These are phyloP conservation scores for Pelodytes ibericus DNA, from an alignment of 2,797 vertebrate species.

Conservation along the genomic window DNA sequence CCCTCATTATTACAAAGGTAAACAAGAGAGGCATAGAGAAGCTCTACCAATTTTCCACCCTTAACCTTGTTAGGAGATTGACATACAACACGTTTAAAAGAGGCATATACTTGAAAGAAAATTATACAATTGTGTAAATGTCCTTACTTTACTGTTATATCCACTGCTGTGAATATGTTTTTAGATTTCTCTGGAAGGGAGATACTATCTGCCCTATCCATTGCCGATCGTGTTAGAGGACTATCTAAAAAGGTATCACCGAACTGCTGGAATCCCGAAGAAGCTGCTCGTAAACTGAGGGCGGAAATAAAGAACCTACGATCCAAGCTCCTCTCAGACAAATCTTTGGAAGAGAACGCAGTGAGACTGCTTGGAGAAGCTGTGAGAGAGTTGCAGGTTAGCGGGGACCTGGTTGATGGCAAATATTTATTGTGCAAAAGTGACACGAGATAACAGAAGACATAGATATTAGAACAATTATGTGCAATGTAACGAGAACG, in stretches of 20 bases:
- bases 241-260: conserved; percentile 66
- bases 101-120: no score
- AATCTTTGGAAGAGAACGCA: conserved; percentile 54
- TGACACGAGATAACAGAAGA: no score
- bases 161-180: background rate
- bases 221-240: conserved; percentile 69
- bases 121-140: no score
- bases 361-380: conserved; percentile 69
- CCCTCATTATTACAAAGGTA: no score
- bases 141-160: no score
- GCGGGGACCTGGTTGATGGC: background rate
- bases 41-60: no score
- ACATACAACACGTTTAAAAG: no score
- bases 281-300: conserved; percentile 60
- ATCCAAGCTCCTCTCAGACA: conserved; percentile 65
- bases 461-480: no score
- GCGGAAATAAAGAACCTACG: conserved; percentile 68
- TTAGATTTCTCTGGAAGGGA: conserved; percentile 59
- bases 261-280: conserved; percentile 70
- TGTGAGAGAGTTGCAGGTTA: conserved; percentile 77
- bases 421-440: background rate
- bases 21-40: no score
- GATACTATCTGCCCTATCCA: conserved; percentile 68
- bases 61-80: no score
- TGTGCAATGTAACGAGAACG: no score